Percentiles rank a stretch among this genome's conserved stretches.
Conservation (phyloP, 2,113 vertebrate species). For the Ophiodon elongatus region DNA sequence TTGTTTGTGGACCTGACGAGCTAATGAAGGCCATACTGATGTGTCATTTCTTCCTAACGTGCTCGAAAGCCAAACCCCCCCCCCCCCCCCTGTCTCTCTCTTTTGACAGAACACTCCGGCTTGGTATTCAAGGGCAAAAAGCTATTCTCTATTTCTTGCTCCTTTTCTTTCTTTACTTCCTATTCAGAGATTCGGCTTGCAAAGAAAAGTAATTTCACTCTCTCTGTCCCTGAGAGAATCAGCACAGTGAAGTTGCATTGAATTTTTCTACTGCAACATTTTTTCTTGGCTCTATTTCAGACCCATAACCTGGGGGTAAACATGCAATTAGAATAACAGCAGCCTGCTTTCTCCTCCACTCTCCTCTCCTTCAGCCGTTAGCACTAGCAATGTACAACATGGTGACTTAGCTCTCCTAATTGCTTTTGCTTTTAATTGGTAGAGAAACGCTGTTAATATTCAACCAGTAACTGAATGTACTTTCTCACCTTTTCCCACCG, state of each 20-base stretch:
- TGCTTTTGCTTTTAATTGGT: conserved; percentile 79
- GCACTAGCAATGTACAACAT: conserved; percentile 66
- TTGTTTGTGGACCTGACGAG: conserved; percentile 71
- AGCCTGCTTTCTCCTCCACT: conserved; percentile 70
- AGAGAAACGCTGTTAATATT: conserved; percentile 68
- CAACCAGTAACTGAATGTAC: conserved; percentile 57
- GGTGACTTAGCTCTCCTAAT: conserved; percentile 73
- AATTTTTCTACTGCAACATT: conserved; percentile 79
- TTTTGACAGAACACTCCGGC: conserved; percentile 70
- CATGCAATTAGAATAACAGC: conserved; percentile 85
- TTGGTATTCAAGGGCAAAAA: conserved; percentile 76
- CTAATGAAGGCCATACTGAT: conserved; percentile 66
- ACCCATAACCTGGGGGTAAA: conserved; percentile 84
- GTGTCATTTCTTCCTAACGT: conserved; percentile 69
- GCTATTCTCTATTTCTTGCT: conserved; percentile 67
- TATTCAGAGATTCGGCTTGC: conserved; percentile 65
- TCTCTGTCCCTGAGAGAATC: conserved; percentile 80
- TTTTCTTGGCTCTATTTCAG: conserved; percentile 80
- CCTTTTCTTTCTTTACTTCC: conserved; percentile 69
- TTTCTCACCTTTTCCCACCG: conserved; percentile 40
- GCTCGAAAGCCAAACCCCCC: conserved; percentile 61
- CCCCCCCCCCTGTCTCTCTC: conserved; percentile 12
- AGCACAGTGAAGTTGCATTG: conserved; percentile 77
- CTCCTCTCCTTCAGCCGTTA: conserved; percentile 71
- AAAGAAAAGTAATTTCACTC: conserved; percentile 81